A percentile compares a stretch with the other conserved stretches of the same genome.
These are phyloP conservation scores for Brachyrhaphis roseni DNA, from an alignment of 2,797 vertebrate genomes.

Conservation along the genomic window DNA sequence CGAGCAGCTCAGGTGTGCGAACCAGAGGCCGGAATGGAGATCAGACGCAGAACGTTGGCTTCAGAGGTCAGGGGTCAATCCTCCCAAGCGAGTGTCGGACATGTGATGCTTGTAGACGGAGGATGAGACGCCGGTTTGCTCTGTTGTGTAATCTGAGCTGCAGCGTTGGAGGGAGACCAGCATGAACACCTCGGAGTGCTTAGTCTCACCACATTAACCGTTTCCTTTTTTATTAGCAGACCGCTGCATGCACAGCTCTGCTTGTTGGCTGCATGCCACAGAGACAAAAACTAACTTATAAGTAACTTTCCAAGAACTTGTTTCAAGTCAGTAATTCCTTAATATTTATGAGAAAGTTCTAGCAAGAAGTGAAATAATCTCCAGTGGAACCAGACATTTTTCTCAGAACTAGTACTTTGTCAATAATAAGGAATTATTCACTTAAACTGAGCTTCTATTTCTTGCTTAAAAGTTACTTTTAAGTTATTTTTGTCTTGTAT, in stretches of 20 bases:
- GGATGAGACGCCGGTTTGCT: not conserved
- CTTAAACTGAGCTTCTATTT: too few relatives aligned
- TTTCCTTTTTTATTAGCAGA: not conserved
- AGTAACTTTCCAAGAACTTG: too few relatives aligned
- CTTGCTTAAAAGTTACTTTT: too few relatives aligned
- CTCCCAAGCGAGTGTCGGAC: not conserved
- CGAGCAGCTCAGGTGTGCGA: not conserved
- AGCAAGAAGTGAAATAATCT: too few relatives aligned
- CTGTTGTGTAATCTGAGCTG: constrained; percentile 29
- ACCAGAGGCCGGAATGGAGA: not conserved
- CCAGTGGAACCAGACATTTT: too few relatives aligned
- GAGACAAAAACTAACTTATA: not conserved
- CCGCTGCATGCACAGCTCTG: not conserved
- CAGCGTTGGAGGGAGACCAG: not conserved
- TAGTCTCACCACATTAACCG: not conserved
- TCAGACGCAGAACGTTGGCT: not conserved
- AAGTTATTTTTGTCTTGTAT: too few relatives aligned
- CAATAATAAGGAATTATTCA: too few relatives aligned
- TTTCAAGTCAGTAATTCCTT: too few relatives aligned
- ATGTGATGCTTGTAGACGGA: not conserved
- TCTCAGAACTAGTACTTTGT: too few relatives aligned
- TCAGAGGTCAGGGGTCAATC: not conserved
- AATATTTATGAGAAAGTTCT: too few relatives aligned
- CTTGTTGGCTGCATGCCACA: not conserved
- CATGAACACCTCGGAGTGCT: not conserved